Conservation (phyloP, 1,140 invertebrate species). For the Philopotamus ludificatus region DNA sequence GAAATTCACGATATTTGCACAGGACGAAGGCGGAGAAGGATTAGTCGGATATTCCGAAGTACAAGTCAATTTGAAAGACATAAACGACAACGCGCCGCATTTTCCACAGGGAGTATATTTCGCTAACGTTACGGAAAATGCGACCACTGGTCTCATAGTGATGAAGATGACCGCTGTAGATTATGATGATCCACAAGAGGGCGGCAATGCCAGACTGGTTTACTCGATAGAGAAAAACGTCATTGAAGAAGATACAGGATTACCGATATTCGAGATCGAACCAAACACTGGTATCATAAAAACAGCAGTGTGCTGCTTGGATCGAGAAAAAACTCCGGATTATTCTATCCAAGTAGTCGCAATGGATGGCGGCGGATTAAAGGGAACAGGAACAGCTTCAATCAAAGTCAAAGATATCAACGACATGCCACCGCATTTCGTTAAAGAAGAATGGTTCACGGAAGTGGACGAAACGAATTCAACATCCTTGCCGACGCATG, state of each 20-base stretch:
- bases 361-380: constrained; percentile 60
- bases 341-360: constrained; percentile 68
- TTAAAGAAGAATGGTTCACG: constrained; percentile 65
- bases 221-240: constrained; percentile 70
- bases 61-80: constrained; percentile 70
- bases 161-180: constrained; percentile 71
- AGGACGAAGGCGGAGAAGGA: constrained; percentile 68
- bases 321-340: constrained; percentile 65
- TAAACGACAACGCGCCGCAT: constrained; percentile 74
- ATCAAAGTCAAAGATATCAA: constrained; percentile 62
- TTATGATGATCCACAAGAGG: constrained; percentile 69
- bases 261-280: constrained; percentile 66
- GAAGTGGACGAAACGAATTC: constrained; percentile 68
- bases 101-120: constrained; percentile 65
- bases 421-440: constrained; percentile 65
- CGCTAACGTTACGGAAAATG: constrained; percentile 68
- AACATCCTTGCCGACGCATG: constrained; percentile 57
- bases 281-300: constrained; percentile 64
- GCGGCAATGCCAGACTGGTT: constrained; percentile 63
- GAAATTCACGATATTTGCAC: constrained; percentile 73
- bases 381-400: constrained; percentile 60
- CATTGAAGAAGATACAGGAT: constrained; percentile 64
- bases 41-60: constrained; percentile 72
- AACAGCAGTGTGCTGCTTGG: constrained; percentile 64
- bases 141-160: constrained; percentile 62